phyloP scores from a whole-genome alignment of 1,140 invertebrate genomes.

The Leptestheria dahalacensis region DNA sequence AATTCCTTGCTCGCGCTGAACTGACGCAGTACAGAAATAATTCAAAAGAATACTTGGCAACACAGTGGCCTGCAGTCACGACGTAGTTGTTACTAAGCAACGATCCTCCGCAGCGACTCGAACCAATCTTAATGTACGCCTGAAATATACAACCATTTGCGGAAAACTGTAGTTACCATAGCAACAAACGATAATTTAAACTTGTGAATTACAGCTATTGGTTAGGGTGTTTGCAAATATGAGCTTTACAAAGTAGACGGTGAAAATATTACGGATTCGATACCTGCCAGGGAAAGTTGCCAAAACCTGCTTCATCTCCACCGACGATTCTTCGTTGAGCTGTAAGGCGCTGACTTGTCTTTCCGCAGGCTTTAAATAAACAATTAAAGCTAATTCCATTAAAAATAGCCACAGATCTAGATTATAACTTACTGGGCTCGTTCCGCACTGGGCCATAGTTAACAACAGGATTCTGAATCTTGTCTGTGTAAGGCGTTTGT shows the following conservation, averaged over 20 bases:
- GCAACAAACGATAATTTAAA: too few relatives aligned
- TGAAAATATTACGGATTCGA: too few relatives aligned
- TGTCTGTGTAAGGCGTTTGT: slow-evolving; percentile 26
- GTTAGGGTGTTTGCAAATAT: too few relatives aligned
- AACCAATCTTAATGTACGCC: slow-evolving; percentile 86
- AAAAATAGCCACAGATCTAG: not conserved
- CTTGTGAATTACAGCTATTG: too few relatives aligned
- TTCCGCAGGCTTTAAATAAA: slow-evolving; percentile 40
- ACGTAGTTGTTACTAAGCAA: slow-evolving; percentile 82
- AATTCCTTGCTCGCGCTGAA: too few relatives aligned
- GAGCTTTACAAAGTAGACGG: too few relatives aligned
- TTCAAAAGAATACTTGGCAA: slow-evolving; percentile 45
- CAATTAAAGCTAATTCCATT: not conserved
- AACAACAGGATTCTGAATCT: slow-evolving; percentile 32
- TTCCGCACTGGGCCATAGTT: slow-evolving; percentile 52
- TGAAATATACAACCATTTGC: slow-evolving; percentile 20
- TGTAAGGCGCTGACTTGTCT: slow-evolving; percentile 48
- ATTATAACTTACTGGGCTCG: slow-evolving; percentile 51
- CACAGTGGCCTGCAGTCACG: slow-evolving; percentile 91
- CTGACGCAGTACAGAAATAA: too few relatives aligned
- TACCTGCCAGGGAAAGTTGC: slow-evolving; percentile 78
- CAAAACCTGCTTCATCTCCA: slow-evolving; percentile 81
- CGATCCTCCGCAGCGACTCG: slow-evolving; percentile 79
- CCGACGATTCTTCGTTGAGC: slow-evolving; percentile 80
- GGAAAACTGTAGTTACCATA: not conserved